Evolutionary conservation across 2,797 vertebrate species (phyloP).

Genomic region (Australoheros facetus): DNA sequence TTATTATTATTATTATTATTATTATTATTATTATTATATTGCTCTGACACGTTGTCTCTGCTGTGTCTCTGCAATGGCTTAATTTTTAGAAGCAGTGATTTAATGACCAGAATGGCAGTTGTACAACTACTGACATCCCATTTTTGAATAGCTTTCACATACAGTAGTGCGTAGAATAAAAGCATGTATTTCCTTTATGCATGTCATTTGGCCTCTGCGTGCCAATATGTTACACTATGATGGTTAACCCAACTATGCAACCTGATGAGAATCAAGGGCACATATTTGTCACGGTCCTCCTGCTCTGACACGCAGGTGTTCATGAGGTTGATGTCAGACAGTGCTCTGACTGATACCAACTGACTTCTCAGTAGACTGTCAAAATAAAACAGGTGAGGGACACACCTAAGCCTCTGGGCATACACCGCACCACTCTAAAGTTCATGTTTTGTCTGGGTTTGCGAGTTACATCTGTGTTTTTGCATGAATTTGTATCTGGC

Average conservation of each 20-base stretch:
- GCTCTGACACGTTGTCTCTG: background rate
- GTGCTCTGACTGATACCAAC: conserved; percentile 24
- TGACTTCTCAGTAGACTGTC: conserved; percentile 14
- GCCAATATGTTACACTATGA: background rate
- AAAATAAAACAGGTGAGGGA: conserved; percentile 26
- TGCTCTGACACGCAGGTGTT: background rate
- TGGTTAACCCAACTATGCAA: no score
- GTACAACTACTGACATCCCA: background rate
- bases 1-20: no score
- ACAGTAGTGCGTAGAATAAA: background rate
- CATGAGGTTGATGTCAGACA: conserved; percentile 22
- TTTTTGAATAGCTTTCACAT: background rate
- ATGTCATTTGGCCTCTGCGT: no score
- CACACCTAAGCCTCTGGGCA: conserved; percentile 35
- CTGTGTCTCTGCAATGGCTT: conserved; percentile 39
- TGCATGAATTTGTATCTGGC: conserved; percentile 8
- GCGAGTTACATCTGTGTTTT: background rate
- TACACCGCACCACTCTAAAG: background rate
- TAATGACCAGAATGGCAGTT: background rate
- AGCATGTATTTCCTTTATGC: background rate
- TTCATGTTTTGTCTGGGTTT: background rate
- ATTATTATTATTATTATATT: background rate
- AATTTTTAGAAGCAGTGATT: conserved; percentile 17
- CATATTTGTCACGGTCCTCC: background rate
- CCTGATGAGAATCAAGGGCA: no score